These are phyloP conservation scores for Periphyllus acericola DNA, from an alignment of 2,888 invertebrate genomes.

Conservation along the genomic window DNA sequence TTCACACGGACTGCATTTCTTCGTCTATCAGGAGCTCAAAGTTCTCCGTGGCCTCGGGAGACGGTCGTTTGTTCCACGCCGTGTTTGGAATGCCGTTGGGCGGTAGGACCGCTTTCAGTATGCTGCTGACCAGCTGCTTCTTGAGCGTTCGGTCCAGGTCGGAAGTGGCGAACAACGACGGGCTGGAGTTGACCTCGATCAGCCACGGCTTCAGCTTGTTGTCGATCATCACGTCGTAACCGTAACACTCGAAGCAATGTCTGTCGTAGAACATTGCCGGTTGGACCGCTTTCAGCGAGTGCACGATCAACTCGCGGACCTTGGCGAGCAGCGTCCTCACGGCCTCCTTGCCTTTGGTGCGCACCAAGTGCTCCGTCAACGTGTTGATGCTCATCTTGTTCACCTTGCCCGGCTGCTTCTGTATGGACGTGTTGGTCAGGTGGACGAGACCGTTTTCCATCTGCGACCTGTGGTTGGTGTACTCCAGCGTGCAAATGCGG, in stretches of 20 bases:
- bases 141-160: background rate
- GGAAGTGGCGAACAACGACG: background rate
- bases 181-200: constrained; percentile 72
- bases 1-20: too few relatives aligned
- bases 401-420: constrained; percentile 90
- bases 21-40: background rate
- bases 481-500: constrained; percentile 94
- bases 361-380: constrained; percentile 87
- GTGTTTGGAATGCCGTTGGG: background rate
- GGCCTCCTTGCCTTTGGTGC: constrained; percentile 79
- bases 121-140: background rate
- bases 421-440: constrained; percentile 95
- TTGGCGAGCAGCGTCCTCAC: constrained; percentile 66
- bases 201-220: constrained; percentile 93
- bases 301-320: constrained; percentile 79
- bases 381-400: constrained; percentile 92
- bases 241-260: constrained; percentile 71
- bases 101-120: background rate
- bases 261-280: constrained; percentile 67
- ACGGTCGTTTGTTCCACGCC: background rate
- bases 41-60: background rate
- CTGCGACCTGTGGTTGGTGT: constrained; percentile 82
- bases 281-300: constrained; percentile 90
- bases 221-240: constrained; percentile 95
- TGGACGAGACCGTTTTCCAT: constrained; percentile 94